Base-by-base conservation (phyloP, 64 coral and sea anemone species). In the Pachyseris speciosa region DNA sequence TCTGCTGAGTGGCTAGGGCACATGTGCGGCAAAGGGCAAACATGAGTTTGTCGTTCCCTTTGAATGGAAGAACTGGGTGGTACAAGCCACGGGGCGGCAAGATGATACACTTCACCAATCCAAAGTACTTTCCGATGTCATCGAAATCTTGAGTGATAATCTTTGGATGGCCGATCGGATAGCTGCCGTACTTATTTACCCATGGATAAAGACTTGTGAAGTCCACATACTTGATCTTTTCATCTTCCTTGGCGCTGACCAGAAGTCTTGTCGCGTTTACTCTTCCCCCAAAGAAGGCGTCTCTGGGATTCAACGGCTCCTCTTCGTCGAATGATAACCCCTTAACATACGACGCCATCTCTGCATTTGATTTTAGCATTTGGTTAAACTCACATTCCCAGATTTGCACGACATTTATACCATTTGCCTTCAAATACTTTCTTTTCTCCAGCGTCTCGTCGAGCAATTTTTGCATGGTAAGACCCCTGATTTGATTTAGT, bases 371-470 rank as follows among this genome's bases (percentile, higher is more conserved):
- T 2, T 22, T 4, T 8, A 53, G 2, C 34, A 9, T 10, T 24
- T 83, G 27, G 13, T 69, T 53, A 12, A 61, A 75, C 36, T 81
- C 58, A 53, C 75, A 91, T 30, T 83, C 88, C 88, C 88, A 91
- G 0, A 75, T 83, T 27, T 91, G 74, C 2, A 68, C 44, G 5
- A 87, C 12, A 13, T 27, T 72, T 13, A 45, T 48, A 7, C 84
- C 84, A 7, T 15, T 25, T 1, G 30, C 37, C 4, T 16, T 69
- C 6, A 87, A 28, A 16, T n/a, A 13, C 30, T 51, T 4, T 4
- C 15, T 30, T 15, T n/a, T 20, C 15, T 87, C 0, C 11, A 17
- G 13, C 2, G 84, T 87, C 5, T 72, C 1, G 15, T 71, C 42
- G 41, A 38, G 37, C 17, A 80, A 22, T 16, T 67, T 74, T 12